Base-by-base conservation (phyloP, 1,140 invertebrate species). In the Diuraphis noxia region DNA sequence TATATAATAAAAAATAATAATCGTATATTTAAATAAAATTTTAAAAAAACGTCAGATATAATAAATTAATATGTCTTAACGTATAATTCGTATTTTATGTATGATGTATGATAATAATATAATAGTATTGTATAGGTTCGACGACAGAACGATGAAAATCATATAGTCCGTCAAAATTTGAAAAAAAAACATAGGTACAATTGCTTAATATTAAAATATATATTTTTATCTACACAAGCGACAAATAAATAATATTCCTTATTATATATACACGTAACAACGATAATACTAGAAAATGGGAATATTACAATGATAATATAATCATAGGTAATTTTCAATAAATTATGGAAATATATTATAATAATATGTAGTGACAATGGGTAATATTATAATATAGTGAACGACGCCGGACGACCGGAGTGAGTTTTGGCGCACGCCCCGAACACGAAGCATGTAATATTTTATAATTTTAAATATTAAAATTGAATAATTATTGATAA, bases 1-100 rank as follows among this genome's bases (percentile, higher is more conserved):
- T 6, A 49, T 5, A 34, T 23, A 5, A 36, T 79, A 23, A 79
- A 79, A 79, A 79, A 81, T 81, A 81, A 40, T 81, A 81, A 30
- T 81, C 79, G 38, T 81, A 25, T 81, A 81, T 81, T 81, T 30
- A 38, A 81, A 81, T 40, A 81, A 38, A n/a, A n/a, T n/a, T n/a
- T n/a, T n/a, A n/a, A n/a, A 81, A 9, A 34, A 79, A 23, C 34
- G 72, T 36, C 72, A 19, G 19, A 8, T 79, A 79, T 79, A 79
- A 79, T 79, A 79, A 79, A 34, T 34, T 36, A 79, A 23, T 36
- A 34, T 79, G 34, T 79, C 36, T 38, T 81, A 81, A 81, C 79
- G 36, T 81, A 72, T 72, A 81, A 38, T 81, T 81, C 38, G 79
- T 40, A 40, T 30, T 23, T 81, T 72, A 72, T 72, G 13, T 72